A percentile compares a stretch with the other conserved stretches of the same genome.
phyloP scores from a whole-genome alignment of 2,888 invertebrate genomes.

The Himalopsyche kuldschensis region DNA sequence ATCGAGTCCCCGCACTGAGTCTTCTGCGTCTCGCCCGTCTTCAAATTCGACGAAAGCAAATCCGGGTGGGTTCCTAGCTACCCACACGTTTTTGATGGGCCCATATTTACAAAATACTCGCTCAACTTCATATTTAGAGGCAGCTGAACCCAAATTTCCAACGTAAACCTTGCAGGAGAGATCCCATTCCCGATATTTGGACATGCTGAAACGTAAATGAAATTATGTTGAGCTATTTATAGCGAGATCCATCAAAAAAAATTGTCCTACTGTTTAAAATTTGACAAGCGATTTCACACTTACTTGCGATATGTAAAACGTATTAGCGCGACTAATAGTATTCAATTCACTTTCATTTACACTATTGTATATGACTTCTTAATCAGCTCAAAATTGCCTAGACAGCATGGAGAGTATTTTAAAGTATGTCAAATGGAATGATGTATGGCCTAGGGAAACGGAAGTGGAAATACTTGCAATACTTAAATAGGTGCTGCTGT shows the following conservation, averaged over 20 bases:
- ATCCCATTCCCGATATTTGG: constrained; percentile 70
- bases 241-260: background rate
- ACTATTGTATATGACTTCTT: too few species aligned
- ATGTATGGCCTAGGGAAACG: too few species aligned
- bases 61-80: constrained; percentile 87
- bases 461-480: too few species aligned
- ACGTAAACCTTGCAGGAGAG: constrained; percentile 84
- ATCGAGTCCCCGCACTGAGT: constrained; percentile 78
- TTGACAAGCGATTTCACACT: too few species aligned
- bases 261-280: too few species aligned
- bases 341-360: too few species aligned
- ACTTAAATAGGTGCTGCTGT: too few species aligned
- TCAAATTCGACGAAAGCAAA: constrained; percentile 88
- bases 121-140: constrained; percentile 83
- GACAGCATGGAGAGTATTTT: too few species aligned
- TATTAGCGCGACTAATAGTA: too few species aligned
- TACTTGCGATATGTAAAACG: too few species aligned
- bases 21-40: constrained; percentile 82
- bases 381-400: too few species aligned
- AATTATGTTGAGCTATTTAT: background rate
- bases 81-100: constrained; percentile 85
- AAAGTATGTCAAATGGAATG: too few species aligned
- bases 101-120: constrained; percentile 84
- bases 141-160: constrained; percentile 84
- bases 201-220: constrained; percentile 48